A percentile compares a stretch with the other conserved stretches of the same genome.
These are phyloP conservation scores for Mola mola DNA, from an alignment of 2,113 vertebrate species.

Conservation along the genomic window DNA sequence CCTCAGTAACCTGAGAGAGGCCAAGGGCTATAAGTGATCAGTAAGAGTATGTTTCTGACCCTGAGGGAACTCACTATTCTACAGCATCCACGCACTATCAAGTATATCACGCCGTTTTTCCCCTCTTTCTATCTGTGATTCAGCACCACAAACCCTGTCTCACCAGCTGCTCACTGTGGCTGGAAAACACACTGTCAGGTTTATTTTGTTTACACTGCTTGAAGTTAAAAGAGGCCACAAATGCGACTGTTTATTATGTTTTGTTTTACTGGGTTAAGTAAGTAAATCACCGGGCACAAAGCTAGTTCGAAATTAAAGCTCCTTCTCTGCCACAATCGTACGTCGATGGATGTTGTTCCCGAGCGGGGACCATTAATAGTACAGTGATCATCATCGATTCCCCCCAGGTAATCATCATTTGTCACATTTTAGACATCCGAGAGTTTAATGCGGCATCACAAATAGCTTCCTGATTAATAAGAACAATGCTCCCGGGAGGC, in stretches of 20 bases:
- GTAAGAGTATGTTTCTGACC: constrained; percentile 32
- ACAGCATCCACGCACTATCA: constrained; percentile 20
- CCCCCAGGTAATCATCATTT: constrained; percentile 75
- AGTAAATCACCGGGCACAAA: constrained; percentile 51
- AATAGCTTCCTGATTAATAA: constrained; percentile 79
- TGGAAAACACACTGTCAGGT: constrained; percentile 46
- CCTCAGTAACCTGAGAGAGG: constrained; percentile 42
- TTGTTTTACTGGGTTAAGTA: constrained; percentile 32
- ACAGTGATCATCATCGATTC: constrained; percentile 75
- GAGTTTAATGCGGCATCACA: constrained; percentile 73
- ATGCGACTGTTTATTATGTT: not conserved
- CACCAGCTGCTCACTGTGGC: constrained; percentile 44
- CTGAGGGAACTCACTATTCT: constrained; percentile 25
- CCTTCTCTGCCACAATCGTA: constrained; percentile 33
- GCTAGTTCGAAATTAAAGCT: constrained; percentile 61
- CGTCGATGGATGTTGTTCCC: constrained; percentile 57
- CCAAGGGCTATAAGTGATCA: constrained; percentile 39
- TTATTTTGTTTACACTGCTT: constrained; percentile 49
- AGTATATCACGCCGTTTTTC: not conserved
- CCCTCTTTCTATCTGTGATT: constrained; percentile 20
- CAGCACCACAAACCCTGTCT: constrained; percentile 35
- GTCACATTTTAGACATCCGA: constrained; percentile 68
- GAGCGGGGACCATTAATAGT: constrained; percentile 68
- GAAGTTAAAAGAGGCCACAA: constrained; percentile 42
- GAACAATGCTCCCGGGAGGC: constrained; percentile 60